These are phyloP conservation scores for Leptopilina drosophilae DNA, from an alignment of 2,888 invertebrate genomes.

Conservation along the genomic window DNA sequence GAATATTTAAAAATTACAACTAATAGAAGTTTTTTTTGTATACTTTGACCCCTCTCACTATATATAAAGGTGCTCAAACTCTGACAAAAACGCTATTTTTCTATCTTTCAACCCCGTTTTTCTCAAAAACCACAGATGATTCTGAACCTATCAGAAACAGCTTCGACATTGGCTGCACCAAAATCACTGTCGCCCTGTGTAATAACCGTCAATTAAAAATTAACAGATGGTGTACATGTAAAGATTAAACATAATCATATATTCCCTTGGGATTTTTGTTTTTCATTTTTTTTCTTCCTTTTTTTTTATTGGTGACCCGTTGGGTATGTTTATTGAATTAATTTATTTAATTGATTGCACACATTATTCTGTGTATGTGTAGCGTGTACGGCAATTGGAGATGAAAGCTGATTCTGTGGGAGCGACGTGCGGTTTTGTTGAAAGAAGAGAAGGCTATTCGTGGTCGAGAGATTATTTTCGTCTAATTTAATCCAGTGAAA, in stretches of 20 bases:
- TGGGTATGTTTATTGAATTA: slow-evolving; percentile 36
- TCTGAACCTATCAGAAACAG: no score
- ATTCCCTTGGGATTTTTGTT: not conserved
- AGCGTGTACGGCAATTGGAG: slow-evolving; percentile 21
- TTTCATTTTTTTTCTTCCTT: not conserved
- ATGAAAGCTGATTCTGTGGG: slow-evolving; percentile 39
- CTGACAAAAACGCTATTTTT: no score
- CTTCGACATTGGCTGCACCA: no score
- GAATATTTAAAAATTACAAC: no score
- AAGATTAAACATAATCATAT: not conserved
- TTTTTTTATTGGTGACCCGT: slow-evolving; percentile 26
- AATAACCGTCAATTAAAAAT: slow-evolving; percentile 1
- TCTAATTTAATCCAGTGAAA: slow-evolving; percentile 32
- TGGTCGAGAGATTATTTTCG: slow-evolving; percentile 32
- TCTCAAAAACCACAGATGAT: no score
- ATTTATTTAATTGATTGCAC: slow-evolving; percentile 37
- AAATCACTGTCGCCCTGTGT: no score
- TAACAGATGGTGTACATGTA: slow-evolving; percentile 14
- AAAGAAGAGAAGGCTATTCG: slow-evolving; percentile 37
- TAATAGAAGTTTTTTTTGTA: no score
- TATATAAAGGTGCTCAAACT: no score
- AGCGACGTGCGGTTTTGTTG: slow-evolving; percentile 40
- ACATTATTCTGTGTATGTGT: slow-evolving; percentile 37
- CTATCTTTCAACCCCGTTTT: no score
- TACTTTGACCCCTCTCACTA: no score